Percentiles rank a stretch among this genome's conserved stretches.
These are phyloP conservation scores for Heloderma charlesbogerti DNA, from an alignment of 2,113 vertebrate genomes.

Conservation along the genomic window DNA sequence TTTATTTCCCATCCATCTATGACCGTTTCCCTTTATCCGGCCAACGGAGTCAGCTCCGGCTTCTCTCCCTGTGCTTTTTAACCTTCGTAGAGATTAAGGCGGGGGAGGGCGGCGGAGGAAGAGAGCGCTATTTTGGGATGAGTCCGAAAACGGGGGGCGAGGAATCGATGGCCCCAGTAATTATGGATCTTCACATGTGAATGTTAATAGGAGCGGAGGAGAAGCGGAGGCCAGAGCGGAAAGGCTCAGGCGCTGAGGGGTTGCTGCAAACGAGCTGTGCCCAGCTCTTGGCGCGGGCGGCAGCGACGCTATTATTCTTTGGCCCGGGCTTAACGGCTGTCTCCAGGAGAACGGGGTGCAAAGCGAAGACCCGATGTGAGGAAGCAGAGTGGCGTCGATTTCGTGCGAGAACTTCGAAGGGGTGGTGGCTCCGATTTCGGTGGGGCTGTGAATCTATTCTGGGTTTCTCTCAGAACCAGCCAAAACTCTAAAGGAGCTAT, in stretches of 20 bases:
- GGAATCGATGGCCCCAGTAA: not conserved
- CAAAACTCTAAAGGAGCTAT: no score
- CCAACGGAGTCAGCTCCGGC: not conserved
- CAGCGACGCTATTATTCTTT: not conserved
- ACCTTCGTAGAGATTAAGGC: not conserved
- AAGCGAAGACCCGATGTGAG: not conserved
- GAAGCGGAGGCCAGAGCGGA: not conserved
- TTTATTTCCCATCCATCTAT: slow-evolving; percentile 30
- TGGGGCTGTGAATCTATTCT: no score
- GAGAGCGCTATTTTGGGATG: not conserved
- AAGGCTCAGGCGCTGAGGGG: not conserved
- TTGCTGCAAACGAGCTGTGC: not conserved
- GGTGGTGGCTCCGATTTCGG: no score
- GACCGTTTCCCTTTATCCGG: not conserved
- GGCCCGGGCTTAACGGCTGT: not conserved
- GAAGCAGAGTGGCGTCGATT: not conserved
- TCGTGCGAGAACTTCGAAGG: not conserved
- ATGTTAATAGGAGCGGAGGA: not conserved
- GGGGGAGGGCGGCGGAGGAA: not conserved
- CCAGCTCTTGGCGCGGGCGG: no score
- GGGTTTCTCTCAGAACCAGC: no score
- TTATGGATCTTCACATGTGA: not conserved
- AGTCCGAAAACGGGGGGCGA: not conserved
- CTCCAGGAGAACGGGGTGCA: not conserved
- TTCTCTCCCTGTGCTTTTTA: not conserved